Evolutionary conservation across 1,140 invertebrate genomes (phyloP).

Genomic region (Prorops nasuta): DNA sequence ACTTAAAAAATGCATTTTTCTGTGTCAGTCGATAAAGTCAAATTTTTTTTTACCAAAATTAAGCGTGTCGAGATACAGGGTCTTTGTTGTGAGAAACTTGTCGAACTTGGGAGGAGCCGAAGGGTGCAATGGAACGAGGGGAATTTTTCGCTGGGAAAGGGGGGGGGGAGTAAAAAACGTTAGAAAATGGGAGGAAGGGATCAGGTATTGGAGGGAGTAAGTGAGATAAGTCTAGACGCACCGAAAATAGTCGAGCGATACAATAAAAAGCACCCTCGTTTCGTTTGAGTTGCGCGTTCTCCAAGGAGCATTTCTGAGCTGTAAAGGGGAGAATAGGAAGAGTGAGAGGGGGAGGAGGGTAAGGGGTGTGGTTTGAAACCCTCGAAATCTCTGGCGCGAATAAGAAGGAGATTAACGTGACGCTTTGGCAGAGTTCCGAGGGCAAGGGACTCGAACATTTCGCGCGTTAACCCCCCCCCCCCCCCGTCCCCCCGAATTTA

Average conservation of each 20-base stretch:
- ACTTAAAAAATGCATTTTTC: no score
- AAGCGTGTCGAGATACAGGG: no score
- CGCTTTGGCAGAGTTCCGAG: slow-evolving; percentile 26
- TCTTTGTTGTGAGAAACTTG: no score
- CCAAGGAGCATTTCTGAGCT: slow-evolving; percentile 2
- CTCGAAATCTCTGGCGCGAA: slow-evolving; percentile 17
- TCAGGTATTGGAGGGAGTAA: not conserved
- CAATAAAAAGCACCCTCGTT: slow-evolving; percentile 6
- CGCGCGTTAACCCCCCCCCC: no score
- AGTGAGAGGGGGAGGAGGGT: not conserved
- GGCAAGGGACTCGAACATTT: not conserved
- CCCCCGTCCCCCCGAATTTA: no score
- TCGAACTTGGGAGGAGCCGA: no score
- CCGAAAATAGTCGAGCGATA: slow-evolving; percentile 21
- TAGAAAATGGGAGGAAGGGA: not conserved
- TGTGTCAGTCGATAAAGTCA: no score
- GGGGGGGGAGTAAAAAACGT: no score
- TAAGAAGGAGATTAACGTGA: slow-evolving; percentile 31
- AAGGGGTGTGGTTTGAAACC: slow-evolving; percentile 6
- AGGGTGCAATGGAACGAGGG: not conserved
- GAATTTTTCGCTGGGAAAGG: no score
- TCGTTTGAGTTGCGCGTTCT: slow-evolving; percentile 7
- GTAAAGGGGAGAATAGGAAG: not conserved
- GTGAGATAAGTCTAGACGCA: slow-evolving; percentile 19
- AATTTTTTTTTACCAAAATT: no score